phyloP scores from a whole-genome alignment of 2,888 invertebrate genomes.

The Tipula vernalis region DNA sequence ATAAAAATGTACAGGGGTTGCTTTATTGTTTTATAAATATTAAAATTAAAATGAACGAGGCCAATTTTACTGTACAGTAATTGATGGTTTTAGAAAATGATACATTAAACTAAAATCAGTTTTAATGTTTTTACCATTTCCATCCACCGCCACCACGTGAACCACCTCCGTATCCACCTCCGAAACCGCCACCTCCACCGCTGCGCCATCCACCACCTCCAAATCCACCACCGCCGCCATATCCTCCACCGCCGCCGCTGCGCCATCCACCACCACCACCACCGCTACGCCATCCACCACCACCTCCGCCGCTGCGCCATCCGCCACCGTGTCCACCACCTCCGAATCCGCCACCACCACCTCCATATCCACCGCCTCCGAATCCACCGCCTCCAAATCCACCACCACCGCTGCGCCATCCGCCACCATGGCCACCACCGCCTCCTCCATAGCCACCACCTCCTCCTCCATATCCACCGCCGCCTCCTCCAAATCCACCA shows the following conservation, averaged over 20 bases:
- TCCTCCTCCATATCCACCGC: not conserved
- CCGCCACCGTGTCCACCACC: not conserved
- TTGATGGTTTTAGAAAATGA: no score
- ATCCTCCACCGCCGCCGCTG: not conserved
- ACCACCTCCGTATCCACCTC: not conserved
- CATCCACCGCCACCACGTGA: not conserved
- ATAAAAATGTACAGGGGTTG: not conserved
- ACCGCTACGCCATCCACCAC: not conserved
- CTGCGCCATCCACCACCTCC: not conserved
- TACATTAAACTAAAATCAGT: no score
- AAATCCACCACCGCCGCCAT: not conserved
- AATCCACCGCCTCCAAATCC: constrained; percentile 28
- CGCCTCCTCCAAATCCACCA: not conserved
- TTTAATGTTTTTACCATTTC: not conserved
- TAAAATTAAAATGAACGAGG: no score
- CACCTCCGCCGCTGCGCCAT: not conserved
- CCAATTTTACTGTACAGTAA: no score
- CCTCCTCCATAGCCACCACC: not conserved
- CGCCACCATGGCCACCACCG: not conserved
- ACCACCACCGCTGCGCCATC: not conserved
- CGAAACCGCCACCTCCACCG: constrained; percentile 12
- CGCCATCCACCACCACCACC: not conserved
- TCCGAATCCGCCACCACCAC: not conserved
- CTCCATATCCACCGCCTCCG: constrained; percentile 22
- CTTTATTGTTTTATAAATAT: not conserved